Base-by-base conservation (phyloP, 2,113 vertebrate species). In the Saimiri boliviensis region DNA sequence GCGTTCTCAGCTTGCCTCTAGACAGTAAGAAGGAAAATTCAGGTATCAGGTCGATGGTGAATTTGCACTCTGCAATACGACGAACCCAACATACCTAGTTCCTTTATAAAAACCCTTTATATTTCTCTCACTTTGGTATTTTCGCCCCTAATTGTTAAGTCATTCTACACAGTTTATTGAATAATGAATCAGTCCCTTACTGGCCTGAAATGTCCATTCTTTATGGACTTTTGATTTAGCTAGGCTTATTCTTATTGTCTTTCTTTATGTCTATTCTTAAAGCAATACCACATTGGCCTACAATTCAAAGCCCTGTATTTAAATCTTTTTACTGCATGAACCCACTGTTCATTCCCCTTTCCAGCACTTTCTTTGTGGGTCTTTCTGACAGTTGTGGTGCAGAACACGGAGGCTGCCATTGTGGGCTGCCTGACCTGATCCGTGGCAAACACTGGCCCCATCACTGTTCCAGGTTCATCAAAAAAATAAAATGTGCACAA, bases 401-500 rank as follows among this genome's bases (percentile, higher is more conserved):
- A 11, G 3, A 19, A n/a, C 60, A 32, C 19, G 5, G 47, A 70
- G 23, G 3, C 13, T 42, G 35, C 11, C 52, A 2, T 12, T 79
- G 20, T 42, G 70, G 93, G 54, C 21, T 45, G 6, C 56, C 23
- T 73, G 54, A 93, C 27, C 73, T 85, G 84, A 96, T 63, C 70
- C 85, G 87, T 37, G 68, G 37, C 27, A 96, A 97, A 95, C 81
- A 95, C 60, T 6, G 58, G 71, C 84, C 77, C 79, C 77, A 80
- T 84, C 74, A 71, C 37, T 91, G 82, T 97, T 97, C 82, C 63
- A 86, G 47, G 3, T 95, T 27, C 14, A 8, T 32, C 30, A 47
- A 77, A 49, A 49, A 56, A 56, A 56, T 21, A 56, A 56, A 94
- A 23, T 66, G 2, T 37, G 88, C 76, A 91, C 82, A 40, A 47